Percentiles rank a stretch among this genome's conserved stretches.
phyloP scores from a whole-genome alignment of 2,888 invertebrate species.

The Seira musarum region DNA sequence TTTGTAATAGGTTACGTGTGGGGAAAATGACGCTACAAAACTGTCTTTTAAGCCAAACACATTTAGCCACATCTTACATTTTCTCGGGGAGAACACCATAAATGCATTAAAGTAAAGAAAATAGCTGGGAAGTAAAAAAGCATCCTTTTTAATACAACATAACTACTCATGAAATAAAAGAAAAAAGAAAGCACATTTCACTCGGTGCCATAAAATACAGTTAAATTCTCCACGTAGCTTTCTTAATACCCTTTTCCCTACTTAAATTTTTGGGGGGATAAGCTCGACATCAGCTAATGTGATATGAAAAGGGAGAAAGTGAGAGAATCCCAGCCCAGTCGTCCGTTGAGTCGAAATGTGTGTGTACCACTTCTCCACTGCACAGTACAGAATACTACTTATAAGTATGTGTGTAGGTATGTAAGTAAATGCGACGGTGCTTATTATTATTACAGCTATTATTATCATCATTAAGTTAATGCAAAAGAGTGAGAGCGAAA shows the following conservation, averaged over 20 bases:
- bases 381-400: too few relatives aligned
- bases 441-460: conserved; percentile 57
- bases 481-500: conserved; percentile 34
- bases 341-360: background rate
- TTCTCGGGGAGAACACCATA: conserved; percentile 3
- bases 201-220: conserved; percentile 5
- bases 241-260: background rate
- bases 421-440: conserved; percentile 49
- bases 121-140: conserved; percentile 10
- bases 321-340: background rate
- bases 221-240: conserved; percentile 12
- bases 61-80: background rate
- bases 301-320: conserved; percentile 14
- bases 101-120: conserved; percentile 7
- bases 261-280: background rate
- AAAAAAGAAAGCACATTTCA: conserved; percentile 15
- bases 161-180: conserved; percentile 11
- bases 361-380: background rate
- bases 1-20: too few relatives aligned
- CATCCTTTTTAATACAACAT: conserved; percentile 6
- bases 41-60: too few relatives aligned
- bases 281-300: conserved; percentile 2
- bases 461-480: conserved; percentile 58
- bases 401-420: background rate
- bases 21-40: too few relatives aligned